Evolutionary conservation across 2,797 vertebrate genomes (phyloP).

Genomic region (Siniperca undulata): DNA sequence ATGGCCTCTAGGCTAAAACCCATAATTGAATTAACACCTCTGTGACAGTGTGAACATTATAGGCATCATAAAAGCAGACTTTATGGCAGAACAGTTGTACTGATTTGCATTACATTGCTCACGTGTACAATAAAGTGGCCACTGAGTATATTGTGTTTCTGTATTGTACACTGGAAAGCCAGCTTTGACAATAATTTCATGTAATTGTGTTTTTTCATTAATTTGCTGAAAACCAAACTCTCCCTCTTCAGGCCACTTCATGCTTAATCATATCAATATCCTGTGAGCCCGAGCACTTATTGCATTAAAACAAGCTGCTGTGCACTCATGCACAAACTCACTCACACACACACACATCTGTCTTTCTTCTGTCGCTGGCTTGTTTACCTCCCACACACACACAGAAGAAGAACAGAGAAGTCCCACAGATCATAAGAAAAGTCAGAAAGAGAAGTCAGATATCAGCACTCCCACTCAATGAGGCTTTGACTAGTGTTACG

Average conservation of each 20-base stretch:
- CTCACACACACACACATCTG: background rate
- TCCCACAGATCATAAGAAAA: background rate
- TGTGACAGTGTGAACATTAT: too few relatives aligned
- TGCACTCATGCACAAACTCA: background rate
- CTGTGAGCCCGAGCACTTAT: background rate
- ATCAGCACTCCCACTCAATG: background rate
- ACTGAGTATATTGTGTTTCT: too few relatives aligned
- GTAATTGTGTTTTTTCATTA: background rate
- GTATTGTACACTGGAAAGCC: background rate
- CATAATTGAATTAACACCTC: background rate
- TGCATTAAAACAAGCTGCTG: background rate
- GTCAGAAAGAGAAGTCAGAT: background rate
- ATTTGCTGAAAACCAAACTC: background rate
- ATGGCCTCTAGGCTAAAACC: background rate
- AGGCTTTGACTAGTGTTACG: accelerated
- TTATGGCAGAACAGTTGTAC: too few relatives aligned
- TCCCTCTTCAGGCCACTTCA: background rate
- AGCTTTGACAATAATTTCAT: background rate
- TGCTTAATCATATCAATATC: conserved; percentile 11
- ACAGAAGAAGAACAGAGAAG: background rate
- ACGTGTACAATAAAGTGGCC: background rate
- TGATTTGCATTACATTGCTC: too few relatives aligned
- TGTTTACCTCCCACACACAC: background rate
- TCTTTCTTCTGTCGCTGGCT: conserved; percentile 2
- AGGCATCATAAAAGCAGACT: too few relatives aligned